These are phyloP conservation scores for Fistularia tabacaria DNA, from an alignment of 2,797 vertebrate species.

Conservation along the genomic window DNA sequence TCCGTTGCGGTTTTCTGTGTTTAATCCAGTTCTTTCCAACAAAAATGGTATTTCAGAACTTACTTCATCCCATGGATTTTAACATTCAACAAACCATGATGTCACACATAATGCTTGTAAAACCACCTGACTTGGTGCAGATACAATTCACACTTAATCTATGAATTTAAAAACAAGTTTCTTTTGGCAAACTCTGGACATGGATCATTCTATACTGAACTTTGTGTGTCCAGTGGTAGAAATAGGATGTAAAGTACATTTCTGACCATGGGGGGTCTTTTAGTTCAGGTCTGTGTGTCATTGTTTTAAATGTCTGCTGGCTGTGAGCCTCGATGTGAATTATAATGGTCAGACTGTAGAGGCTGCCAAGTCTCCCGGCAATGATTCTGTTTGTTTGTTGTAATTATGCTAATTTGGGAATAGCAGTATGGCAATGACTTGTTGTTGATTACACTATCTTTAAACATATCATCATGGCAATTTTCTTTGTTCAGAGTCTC, in stretches of 20 bases:
- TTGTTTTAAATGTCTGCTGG: neutral
- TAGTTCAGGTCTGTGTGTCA: no score
- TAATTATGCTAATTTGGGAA: constrained; percentile 36
- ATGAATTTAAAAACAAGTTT: no score
- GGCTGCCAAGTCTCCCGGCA: constrained; percentile 15
- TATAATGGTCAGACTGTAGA: constrained; percentile 9
- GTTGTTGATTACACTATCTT: constrained; percentile 7
- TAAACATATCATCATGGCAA: constrained; percentile 7
- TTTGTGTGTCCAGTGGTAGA: no score
- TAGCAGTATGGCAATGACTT: constrained; percentile 1
- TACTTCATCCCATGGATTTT: no score
- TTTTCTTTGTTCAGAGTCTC: constrained; percentile 3
- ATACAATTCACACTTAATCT: no score
- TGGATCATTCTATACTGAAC: no score
- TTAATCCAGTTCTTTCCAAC: constrained; percentile 23
- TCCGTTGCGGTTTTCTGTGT: neutral
- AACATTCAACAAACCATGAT: no score
- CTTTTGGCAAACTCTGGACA: no score
- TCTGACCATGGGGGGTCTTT: no score
- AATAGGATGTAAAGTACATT: no score
- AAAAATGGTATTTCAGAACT: constrained; percentile 15
- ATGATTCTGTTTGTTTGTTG: constrained; percentile 24
- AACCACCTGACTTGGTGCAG: no score
- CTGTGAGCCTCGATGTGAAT: constrained; percentile 1
- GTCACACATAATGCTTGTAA: no score